Conservation (phyloP, 2,888 invertebrate species). For the Idaea aversata region DNA sequence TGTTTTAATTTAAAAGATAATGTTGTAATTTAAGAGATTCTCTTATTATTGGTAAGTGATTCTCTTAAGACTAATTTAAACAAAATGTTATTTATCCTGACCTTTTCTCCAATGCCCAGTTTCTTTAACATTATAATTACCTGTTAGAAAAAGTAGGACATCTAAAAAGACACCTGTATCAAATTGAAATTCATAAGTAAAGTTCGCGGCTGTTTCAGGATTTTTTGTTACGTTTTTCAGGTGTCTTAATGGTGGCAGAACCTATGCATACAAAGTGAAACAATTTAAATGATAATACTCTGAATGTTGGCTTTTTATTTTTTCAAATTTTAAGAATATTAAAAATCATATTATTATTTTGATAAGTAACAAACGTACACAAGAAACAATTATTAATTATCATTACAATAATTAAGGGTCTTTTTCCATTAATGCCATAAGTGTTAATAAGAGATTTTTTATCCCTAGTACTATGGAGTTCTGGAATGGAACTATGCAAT, state of each 20-base stretch:
- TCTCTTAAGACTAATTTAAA: too few species aligned
- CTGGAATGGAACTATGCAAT: too few species aligned
- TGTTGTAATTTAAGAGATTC: too few species aligned
- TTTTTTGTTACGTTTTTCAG: slow-evolving; percentile 12
- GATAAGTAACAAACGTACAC: too few species aligned
- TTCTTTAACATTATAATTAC: neutral
- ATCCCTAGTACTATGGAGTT: too few species aligned
- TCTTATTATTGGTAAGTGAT: too few species aligned
- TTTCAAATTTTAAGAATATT: neutral
- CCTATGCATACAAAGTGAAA: slow-evolving; percentile 17
- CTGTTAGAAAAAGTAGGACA: neutral
- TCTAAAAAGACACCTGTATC: slow-evolving; percentile 5
- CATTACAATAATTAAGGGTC: too few species aligned
- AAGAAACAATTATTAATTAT: too few species aligned
- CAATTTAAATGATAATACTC: slow-evolving; percentile 13
- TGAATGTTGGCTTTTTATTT: neutral
- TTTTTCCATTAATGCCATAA: too few species aligned
- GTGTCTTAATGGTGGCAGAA: slow-evolving; percentile 9
- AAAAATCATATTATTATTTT: neutral
- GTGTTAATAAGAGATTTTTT: too few species aligned
- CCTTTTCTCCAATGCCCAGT: neutral
- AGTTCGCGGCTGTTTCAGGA: slow-evolving; percentile 8
- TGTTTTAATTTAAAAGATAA: too few species aligned
- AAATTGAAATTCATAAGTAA: slow-evolving; percentile 22
- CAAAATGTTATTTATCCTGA: neutral